Conservation (phyloP, 2,888 invertebrate species). For the Branchellion lobata region DNA sequence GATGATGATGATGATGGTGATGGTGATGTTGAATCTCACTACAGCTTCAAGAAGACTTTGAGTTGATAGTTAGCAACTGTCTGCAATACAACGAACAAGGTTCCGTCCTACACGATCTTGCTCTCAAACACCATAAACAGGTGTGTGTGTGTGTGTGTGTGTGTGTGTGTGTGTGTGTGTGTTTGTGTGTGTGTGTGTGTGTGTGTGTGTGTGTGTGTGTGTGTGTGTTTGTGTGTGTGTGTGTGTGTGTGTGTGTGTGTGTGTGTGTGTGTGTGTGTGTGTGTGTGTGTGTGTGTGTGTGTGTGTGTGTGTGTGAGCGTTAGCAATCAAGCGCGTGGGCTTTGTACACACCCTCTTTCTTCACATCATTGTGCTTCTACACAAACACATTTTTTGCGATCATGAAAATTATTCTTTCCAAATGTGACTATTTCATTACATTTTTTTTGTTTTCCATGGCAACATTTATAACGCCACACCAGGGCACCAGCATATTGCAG, state of each 20-base stretch:
- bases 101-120: constrained; percentile 88
- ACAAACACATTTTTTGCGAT: too few species aligned
- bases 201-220: neutral
- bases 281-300: too few species aligned
- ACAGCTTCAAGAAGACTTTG: constrained; percentile 76
- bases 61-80: constrained; percentile 93
- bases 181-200: neutral
- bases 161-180: neutral
- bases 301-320: too few species aligned
- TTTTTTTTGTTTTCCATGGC: neutral
- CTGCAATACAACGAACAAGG: constrained; percentile 91
- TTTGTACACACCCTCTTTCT: neutral
- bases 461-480: too few species aligned
- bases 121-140: constrained; percentile 81
- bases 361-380: too few species aligned
- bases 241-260: too few species aligned
- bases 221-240: too few species aligned
- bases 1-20: too few species aligned
- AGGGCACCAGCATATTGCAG: too few species aligned
- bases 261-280: too few species aligned
- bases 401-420: neutral
- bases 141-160: constrained; percentile 53
- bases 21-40: too few species aligned
- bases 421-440: neutral
- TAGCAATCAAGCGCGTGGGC: too few species aligned